Evolutionary conservation across 1,140 invertebrate genomes (phyloP).

Genomic region (Pachypeltis micranthus): DNA sequence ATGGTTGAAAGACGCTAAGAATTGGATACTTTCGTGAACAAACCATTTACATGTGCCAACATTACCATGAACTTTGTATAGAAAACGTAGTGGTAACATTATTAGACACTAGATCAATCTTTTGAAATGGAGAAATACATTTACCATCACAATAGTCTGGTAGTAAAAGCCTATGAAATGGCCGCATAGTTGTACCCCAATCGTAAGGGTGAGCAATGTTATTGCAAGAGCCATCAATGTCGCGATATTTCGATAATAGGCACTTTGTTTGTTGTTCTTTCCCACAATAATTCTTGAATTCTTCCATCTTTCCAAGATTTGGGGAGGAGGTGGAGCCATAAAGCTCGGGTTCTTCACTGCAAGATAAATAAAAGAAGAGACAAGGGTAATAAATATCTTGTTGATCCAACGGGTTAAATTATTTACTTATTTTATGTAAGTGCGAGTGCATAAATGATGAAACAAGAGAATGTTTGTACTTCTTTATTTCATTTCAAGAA

Average conservation of each 20-base stretch:
- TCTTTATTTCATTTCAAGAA: too few relatives aligned
- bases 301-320: background rate
- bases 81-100: too few relatives aligned
- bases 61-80: too few relatives aligned
- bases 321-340: background rate
- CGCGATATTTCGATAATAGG: constrained; percentile 45
- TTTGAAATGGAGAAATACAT: constrained; percentile 7
- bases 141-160: constrained; percentile 67
- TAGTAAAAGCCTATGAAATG: constrained; percentile 57
- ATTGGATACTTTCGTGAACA: too few relatives aligned
- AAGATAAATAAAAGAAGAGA: background rate
- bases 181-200: constrained; percentile 60
- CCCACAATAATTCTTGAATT: background rate
- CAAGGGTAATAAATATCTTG: too few relatives aligned
- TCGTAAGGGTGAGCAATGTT: constrained; percentile 49
- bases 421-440: too few relatives aligned
- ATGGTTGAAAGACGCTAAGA: too few relatives aligned
- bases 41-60: constrained; percentile 1
- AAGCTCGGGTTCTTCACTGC: background rate
- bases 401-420: too few relatives aligned
- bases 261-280: constrained; percentile 20
- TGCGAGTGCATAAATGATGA: too few relatives aligned
- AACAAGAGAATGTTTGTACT: too few relatives aligned
- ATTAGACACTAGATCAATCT: too few relatives aligned
- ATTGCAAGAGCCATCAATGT: constrained; percentile 69